Conservation (phyloP, 2,888 invertebrate genomes). For the Lasioglossum villosulum region DNA sequence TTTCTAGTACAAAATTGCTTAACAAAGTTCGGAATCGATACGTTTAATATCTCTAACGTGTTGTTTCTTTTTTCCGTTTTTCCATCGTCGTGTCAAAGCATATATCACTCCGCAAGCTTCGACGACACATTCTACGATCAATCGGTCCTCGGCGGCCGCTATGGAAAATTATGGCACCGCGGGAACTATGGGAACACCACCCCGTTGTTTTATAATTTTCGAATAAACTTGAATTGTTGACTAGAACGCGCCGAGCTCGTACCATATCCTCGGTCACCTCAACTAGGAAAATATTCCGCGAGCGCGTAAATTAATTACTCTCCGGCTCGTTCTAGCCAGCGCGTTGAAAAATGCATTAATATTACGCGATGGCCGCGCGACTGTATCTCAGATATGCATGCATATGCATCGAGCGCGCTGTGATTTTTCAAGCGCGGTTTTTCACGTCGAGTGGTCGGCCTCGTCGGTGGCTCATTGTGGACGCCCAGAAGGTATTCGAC, state of each 20-base stretch:
- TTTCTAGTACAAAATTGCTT: background rate
- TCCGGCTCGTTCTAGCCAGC: background rate
- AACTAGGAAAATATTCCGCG: background rate
- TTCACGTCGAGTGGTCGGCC: background rate
- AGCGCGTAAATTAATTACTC: background rate
- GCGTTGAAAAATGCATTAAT: constrained; percentile 1
- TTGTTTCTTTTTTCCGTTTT: background rate
- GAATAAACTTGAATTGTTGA: background rate
- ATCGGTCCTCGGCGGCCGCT: background rate
- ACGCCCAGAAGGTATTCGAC: background rate
- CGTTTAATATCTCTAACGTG: background rate
- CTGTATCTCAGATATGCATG: constrained; percentile 12
- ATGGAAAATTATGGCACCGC: background rate
- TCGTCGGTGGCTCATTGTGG: background rate
- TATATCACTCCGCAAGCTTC: background rate
- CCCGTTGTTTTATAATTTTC: background rate
- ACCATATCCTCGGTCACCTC: background rate
- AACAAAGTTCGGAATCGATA: background rate
- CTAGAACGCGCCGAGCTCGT: background rate
- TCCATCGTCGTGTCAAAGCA: background rate
- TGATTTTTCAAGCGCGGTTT: constrained; percentile 23
- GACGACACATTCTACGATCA: background rate
- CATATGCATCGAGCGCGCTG: background rate
- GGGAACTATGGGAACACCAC: background rate
- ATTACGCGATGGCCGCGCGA: background rate